Evolutionary conservation across 2,113 vertebrate species (phyloP).

Genomic region (Oreocharis arfaki): DNA sequence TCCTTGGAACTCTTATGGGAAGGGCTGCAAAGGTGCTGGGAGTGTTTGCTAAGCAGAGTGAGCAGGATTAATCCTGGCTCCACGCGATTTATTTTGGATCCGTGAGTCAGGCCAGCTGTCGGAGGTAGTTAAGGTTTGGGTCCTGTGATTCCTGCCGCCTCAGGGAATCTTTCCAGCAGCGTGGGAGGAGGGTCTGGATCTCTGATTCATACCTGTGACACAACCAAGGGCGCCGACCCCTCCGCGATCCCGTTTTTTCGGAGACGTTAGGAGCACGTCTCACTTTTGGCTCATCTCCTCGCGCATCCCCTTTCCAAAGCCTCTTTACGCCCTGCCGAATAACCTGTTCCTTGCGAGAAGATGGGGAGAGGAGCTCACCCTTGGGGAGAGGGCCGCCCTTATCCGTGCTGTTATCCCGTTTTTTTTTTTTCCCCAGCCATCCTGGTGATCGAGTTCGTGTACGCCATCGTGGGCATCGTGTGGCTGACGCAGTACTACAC

Average conservation of each 20-base stretch:
- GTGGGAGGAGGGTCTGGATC: background rate
- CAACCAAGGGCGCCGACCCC: background rate
- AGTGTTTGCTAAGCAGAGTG: background rate
- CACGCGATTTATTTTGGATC: background rate
- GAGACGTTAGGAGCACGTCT: background rate
- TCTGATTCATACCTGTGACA: background rate
- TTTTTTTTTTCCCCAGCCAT: constrained; percentile 88
- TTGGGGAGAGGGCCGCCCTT: background rate
- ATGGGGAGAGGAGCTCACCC: background rate
- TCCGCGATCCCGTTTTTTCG: background rate
- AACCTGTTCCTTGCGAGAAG: background rate
- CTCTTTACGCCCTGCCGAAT: background rate
- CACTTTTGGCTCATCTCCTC: background rate
- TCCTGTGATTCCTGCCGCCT: background rate
- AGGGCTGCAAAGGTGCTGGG: background rate
- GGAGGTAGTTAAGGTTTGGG: background rate
- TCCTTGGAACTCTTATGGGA: background rate
- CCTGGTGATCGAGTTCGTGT: constrained; percentile 93
- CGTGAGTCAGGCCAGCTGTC: background rate
- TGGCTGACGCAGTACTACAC: constrained; percentile 97
- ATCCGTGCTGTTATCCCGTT: background rate
- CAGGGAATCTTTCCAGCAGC: background rate
- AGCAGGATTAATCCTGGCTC: background rate
- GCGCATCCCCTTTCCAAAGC: background rate
- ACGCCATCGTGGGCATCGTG: constrained; percentile 94